Evolutionary conservation across 2,797 vertebrate genomes (phyloP).

Genomic region (Darevskia nairensis): DNA sequence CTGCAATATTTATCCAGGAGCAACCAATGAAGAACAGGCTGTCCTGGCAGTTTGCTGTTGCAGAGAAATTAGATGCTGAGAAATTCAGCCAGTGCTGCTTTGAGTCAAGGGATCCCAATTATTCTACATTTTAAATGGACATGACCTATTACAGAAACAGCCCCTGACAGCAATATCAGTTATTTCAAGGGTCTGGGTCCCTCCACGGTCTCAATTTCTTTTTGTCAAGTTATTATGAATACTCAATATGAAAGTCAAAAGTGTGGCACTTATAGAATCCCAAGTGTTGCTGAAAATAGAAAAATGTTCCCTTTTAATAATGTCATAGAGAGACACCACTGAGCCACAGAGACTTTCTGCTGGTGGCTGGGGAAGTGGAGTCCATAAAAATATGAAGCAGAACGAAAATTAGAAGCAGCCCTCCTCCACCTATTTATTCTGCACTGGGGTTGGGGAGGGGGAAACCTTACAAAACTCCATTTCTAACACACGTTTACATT

Average conservation of each 20-base stretch:
- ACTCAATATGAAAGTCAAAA: constrained; percentile 32
- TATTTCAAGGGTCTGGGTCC: not conserved
- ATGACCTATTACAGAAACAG: constrained; percentile 20
- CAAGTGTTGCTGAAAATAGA: constrained; percentile 48
- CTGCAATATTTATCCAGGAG: not conserved
- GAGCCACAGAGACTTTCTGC: not conserved
- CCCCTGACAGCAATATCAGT: not conserved
- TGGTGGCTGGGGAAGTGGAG: not conserved
- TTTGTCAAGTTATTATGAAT: constrained; percentile 22
- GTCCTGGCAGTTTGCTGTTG: not conserved
- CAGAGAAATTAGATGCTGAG: not conserved
- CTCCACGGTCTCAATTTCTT: constrained; percentile 3
- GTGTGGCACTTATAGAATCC: constrained; percentile 18
- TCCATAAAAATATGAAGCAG: constrained; percentile 24
- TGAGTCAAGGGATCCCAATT: not conserved
- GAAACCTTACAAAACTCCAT: not conserved
- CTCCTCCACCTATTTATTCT: constrained; percentile 32
- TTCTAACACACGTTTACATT: not conserved
- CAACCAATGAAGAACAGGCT: not conserved
- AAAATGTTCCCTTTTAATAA: constrained; percentile 15
- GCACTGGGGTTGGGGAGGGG: constrained; percentile 9
- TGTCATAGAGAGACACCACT: not conserved
- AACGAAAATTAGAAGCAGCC: not conserved
- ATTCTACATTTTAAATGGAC: not conserved
- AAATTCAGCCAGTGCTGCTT: not conserved